phyloP scores from a whole-genome alignment of 2,797 vertebrate species.

The Chiloscyllium punctatum region DNA sequence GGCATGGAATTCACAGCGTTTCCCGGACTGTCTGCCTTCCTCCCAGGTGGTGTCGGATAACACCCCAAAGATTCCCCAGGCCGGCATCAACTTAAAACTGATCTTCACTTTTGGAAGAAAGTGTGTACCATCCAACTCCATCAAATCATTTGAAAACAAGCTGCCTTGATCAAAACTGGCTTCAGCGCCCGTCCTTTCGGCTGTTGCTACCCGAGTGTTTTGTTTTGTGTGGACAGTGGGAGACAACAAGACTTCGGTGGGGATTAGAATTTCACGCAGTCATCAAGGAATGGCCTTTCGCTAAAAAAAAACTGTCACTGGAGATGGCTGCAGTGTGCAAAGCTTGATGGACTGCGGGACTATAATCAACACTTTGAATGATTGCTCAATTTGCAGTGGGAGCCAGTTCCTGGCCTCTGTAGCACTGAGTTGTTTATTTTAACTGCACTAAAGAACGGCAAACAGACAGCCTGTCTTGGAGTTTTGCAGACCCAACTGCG shows the following conservation, averaged over 20 bases:
- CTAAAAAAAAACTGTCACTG: conserved; percentile 13
- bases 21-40: conserved; percentile 45
- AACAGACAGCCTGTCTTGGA: conserved; percentile 66
- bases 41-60: conserved; percentile 50
- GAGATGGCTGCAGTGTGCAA: conserved; percentile 27
- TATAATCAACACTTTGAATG: conserved; percentile 40
- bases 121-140: conserved; percentile 49
- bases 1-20: conserved; percentile 45
- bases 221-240: neutral
- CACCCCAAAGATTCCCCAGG: conserved; percentile 43
- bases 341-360: conserved; percentile 31
- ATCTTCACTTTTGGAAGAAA: conserved; percentile 37
- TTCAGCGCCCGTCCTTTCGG: neutral
- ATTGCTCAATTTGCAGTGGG: conserved; percentile 47
- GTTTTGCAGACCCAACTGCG: conserved; percentile 56
- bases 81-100: neutral
- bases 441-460: conserved; percentile 55
- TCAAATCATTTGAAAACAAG: neutral
- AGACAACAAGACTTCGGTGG: neutral
- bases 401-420: conserved; percentile 44
- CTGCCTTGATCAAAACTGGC: neutral
- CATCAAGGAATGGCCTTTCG: neutral
- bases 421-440: conserved; percentile 63
- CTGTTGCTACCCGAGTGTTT: neutral
- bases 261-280: conserved; percentile 35